Evolutionary conservation across 2,888 invertebrate species (phyloP).

Genomic region (Agrotis segetum): DNA sequence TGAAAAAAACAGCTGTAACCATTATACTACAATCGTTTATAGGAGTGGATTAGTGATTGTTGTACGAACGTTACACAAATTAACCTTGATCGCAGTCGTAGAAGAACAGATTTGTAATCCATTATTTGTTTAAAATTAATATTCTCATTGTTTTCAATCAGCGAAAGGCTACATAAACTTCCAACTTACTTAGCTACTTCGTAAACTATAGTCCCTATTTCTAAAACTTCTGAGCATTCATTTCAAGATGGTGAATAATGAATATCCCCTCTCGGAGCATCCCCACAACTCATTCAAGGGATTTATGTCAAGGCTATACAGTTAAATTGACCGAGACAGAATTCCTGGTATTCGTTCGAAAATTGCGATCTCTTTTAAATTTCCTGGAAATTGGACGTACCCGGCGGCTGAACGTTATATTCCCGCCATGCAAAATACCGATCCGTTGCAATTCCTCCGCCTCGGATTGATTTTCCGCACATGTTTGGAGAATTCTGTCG

Average conservation of each 20-base stretch:
- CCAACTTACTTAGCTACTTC: no score
- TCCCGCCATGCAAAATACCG: conserved; percentile 17
- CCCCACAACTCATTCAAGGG: not conserved
- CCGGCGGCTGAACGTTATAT: not conserved
- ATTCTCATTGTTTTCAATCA: not conserved
- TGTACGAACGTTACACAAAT: no score
- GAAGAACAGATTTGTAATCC: no score
- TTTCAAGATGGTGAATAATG: not conserved
- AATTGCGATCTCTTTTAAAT: conserved; percentile 5
- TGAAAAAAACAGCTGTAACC: no score
- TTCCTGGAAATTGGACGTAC: not conserved
- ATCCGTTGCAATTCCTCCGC: conserved; percentile 27
- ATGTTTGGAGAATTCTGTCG: conserved; percentile 32
- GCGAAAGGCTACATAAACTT: no score
- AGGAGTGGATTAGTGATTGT: no score
- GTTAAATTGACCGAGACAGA: conserved; percentile 3
- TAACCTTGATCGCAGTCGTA: no score
- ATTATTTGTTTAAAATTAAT: not conserved
- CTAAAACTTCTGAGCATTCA: not conserved
- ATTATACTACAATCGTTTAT: no score
- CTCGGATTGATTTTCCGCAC: conserved; percentile 28
- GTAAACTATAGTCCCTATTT: no score
- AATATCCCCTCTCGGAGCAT: not conserved
- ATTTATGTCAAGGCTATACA: conserved; percentile 13
- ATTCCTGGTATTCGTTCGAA: not conserved